Conservation (phyloP, 2,888 invertebrate genomes). For the Tuberolachnus salignus region DNA sequence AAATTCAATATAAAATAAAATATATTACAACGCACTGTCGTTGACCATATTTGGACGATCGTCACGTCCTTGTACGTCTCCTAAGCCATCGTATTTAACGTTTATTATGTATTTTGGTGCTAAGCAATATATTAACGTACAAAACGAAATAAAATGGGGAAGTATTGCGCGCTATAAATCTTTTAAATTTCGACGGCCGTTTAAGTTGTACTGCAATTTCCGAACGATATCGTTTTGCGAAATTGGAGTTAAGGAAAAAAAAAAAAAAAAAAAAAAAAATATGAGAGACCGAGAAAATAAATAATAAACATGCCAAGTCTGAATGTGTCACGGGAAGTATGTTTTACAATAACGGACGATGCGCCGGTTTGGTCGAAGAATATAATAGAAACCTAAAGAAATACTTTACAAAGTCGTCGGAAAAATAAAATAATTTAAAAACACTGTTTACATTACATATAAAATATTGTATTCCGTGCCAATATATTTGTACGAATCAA, state of each 20-base stretch:
- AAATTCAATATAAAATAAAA: no score
- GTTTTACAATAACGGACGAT: background rate
- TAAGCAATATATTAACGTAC: conserved; percentile 5
- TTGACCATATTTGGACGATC: background rate
- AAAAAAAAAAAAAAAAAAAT: background rate
- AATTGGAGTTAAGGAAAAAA: conserved; percentile 2
- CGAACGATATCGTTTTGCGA: conserved; percentile 29
- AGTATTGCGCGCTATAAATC: conserved; percentile 28
- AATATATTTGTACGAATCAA: background rate
- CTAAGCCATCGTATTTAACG: background rate
- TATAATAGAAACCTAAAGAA: background rate
- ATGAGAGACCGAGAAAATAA: conserved; percentile 1
- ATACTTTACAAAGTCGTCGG: background rate
- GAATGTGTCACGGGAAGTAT: background rate
- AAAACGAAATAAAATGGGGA: background rate
- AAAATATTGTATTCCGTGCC: background rate
- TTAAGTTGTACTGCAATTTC: conserved; percentile 2
- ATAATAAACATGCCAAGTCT: conserved; percentile 3
- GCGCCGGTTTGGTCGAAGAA: background rate
- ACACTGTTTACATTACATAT: background rate
- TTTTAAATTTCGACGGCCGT: conserved; percentile 23
- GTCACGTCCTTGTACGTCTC: background rate
- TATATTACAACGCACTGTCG: background rate
- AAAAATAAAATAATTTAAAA: background rate
- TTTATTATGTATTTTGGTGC: background rate